A percentile compares a stretch with the other conserved stretches of the same genome.
phyloP scores from a whole-genome alignment of 2,888 invertebrate species.

The Caenorhabditis sinica region DNA sequence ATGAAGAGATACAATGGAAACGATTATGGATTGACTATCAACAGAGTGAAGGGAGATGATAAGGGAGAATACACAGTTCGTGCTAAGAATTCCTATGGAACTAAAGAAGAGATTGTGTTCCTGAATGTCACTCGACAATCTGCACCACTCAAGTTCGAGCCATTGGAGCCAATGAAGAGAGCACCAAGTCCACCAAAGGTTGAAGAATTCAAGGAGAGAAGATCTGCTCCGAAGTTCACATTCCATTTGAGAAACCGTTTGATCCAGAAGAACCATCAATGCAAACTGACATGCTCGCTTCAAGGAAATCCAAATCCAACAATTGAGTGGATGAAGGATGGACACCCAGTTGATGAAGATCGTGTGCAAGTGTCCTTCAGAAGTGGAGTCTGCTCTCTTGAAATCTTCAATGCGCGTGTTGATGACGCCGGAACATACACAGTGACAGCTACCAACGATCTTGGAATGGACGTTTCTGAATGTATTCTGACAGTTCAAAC shows the following conservation, averaged over 20 bases:
- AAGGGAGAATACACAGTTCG: conserved; percentile 86
- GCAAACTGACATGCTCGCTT: conserved; percentile 97
- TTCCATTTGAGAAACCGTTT: conserved; percentile 98
- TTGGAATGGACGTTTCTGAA: conserved; percentile 95
- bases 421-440: conserved; percentile 97
- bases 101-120: conserved; percentile 96
- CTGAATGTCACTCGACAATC: conserved; percentile 89
- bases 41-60: conserved; percentile 92
- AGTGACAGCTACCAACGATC: conserved; percentile 94
- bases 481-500: conserved; percentile 96
- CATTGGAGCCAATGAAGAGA: conserved; percentile 76
- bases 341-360: conserved; percentile 91
- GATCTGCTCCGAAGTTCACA: conserved; percentile 96
- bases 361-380: conserved; percentile 87
- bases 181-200: conserved; percentile 75
- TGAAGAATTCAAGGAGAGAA: conserved; percentile 92
- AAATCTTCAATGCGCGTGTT: conserved; percentile 95
- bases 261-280: conserved; percentile 94
- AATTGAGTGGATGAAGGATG: conserved; percentile 89
- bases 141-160: conserved; percentile 71
- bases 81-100: conserved; percentile 97
- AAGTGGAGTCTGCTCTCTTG: conserved; percentile 97
- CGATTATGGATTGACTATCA: conserved; percentile 97
- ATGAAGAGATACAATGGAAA: conserved; percentile 98
- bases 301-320: conserved; percentile 96